These are phyloP conservation scores for Eristalis arbustorum DNA, from an alignment of 2,888 invertebrate species.

Conservation along the genomic window DNA sequence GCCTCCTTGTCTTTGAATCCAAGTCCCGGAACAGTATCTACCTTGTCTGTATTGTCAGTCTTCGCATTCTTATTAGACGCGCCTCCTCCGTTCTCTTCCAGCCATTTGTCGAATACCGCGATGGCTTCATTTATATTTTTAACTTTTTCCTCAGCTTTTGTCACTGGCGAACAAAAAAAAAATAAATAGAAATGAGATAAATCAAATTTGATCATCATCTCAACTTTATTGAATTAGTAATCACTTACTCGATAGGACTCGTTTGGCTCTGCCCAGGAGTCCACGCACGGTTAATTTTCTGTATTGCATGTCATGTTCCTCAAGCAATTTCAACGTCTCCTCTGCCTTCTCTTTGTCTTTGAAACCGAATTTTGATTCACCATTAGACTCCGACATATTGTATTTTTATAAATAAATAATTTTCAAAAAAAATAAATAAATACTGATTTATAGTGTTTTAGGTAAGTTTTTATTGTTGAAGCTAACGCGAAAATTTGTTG, in stretches of 20 bases:
- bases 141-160: conserved; percentile 86
- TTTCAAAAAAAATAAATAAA: too few species aligned
- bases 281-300: conserved; percentile 84
- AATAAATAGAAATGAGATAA: background rate
- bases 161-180: conserved; percentile 81
- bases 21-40: conserved; percentile 86
- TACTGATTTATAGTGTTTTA: background rate
- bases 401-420: conserved; percentile 23
- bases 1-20: conserved; percentile 90
- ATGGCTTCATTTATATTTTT: conserved; percentile 86
- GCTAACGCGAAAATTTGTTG: background rate
- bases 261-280: conserved; percentile 82
- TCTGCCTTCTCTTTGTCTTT: conserved; percentile 87
- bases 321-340: conserved; percentile 84
- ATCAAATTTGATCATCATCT: conserved; percentile 18
- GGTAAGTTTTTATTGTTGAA: background rate
- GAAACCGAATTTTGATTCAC: conserved; percentile 85
- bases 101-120: conserved; percentile 86
- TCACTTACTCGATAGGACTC: conserved; percentile 81
- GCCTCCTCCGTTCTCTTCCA: conserved; percentile 81
- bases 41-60: conserved; percentile 81
- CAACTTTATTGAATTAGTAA: conserved; percentile 8
- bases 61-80: conserved; percentile 79
- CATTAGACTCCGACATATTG: conserved; percentile 75
- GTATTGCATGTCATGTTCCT: conserved; percentile 85